Percentiles rank a stretch among this genome's conserved stretches.
Evolutionary conservation across 2,797 vertebrate genomes (phyloP).

Genomic region (Hypotaenidia philippensis): DNA sequence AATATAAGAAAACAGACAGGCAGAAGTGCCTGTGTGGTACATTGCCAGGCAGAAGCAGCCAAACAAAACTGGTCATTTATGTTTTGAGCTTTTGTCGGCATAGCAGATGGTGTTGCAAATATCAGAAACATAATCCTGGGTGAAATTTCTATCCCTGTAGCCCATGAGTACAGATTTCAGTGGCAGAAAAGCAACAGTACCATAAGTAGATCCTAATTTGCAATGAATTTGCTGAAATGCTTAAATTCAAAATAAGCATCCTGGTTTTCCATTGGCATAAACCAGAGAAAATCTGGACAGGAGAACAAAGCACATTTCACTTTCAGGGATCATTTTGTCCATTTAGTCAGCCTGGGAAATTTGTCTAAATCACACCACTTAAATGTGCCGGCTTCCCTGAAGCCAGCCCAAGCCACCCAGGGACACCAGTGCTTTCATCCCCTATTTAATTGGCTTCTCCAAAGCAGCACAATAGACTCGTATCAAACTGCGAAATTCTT

Average conservation of each 20-base stretch:
- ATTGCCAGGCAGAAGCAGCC: neutral
- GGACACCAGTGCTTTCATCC: slow-evolving; percentile 24
- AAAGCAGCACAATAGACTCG: slow-evolving; percentile 45
- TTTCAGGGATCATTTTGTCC: slow-evolving; percentile 39
- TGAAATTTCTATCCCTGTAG: slow-evolving; percentile 53
- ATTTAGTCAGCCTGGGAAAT: slow-evolving; percentile 48
- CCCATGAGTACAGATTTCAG: slow-evolving; percentile 13
- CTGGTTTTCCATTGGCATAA: slow-evolving; percentile 14
- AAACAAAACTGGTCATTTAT: slow-evolving; percentile 22
- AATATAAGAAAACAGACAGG: neutral
- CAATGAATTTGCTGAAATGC: slow-evolving; percentile 15
- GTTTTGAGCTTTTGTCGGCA: slow-evolving; percentile 29
- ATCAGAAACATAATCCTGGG: slow-evolving; percentile 29
- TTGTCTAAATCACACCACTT: slow-evolving; percentile 8
- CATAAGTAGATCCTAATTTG: slow-evolving; percentile 30
- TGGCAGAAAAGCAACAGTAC: neutral
- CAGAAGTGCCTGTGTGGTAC: neutral
- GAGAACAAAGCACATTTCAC: slow-evolving; percentile 48
- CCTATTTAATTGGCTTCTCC: slow-evolving; percentile 43
- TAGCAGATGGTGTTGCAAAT: slow-evolving; percentile 38
- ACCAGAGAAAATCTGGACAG: slow-evolving; percentile 20
- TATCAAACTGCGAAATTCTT: slow-evolving; percentile 29
- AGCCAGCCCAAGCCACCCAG: slow-evolving; percentile 33
- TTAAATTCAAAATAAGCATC: slow-evolving; percentile 38
- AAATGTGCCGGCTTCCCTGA: neutral